A percentile compares a stretch with the other conserved stretches of the same genome.
These are phyloP conservation scores for Hypothenemus hampei DNA, from an alignment of 1,140 invertebrate genomes.

Conservation along the genomic window DNA sequence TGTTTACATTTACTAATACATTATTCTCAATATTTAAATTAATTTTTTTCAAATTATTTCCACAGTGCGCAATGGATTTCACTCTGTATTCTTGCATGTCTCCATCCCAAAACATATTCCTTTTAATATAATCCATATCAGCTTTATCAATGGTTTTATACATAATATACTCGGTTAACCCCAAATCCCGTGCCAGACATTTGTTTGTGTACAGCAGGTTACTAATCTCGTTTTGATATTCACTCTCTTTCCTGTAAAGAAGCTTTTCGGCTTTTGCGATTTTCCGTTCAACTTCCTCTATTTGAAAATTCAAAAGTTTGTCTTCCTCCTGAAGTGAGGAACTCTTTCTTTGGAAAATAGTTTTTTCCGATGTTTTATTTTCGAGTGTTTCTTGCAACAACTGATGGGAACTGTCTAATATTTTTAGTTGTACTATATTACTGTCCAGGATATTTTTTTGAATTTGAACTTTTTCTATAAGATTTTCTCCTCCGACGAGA, in stretches of 20 bases:
- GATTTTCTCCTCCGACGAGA: slow-evolving; percentile 94
- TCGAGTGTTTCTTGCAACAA: slow-evolving; percentile 72
- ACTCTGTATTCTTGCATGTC: slow-evolving; percentile 25
- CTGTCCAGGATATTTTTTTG: slow-evolving; percentile 80
- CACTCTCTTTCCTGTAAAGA: slow-evolving; percentile 77
- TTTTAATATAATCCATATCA: slow-evolving; percentile 19
- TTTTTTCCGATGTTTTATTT: slow-evolving; percentile 84
- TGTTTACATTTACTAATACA: not conserved
- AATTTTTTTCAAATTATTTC: slow-evolving; percentile 28
- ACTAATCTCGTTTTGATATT: slow-evolving; percentile 95
- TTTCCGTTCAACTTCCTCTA: slow-evolving; percentile 79
- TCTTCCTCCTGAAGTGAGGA: slow-evolving; percentile 89
- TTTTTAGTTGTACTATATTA: slow-evolving; percentile 81
- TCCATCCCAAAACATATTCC: slow-evolving; percentile 24
- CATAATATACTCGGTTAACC: slow-evolving; percentile 75
- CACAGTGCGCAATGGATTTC: slow-evolving; percentile 26
- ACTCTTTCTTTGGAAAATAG: slow-evolving; percentile 94
- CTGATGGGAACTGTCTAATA: slow-evolving; percentile 73
- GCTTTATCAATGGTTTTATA: slow-evolving; percentile 50
- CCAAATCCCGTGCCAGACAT: slow-evolving; percentile 80
- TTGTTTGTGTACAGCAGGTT: slow-evolving; percentile 86
- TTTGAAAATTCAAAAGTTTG: slow-evolving; percentile 82
- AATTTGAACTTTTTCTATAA: slow-evolving; percentile 96
- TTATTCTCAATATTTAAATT: not conserved
- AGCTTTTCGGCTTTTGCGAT: slow-evolving; percentile 76